Conservation (phyloP, 2,888 invertebrate genomes). For the Xestia sexstrigata region DNA sequence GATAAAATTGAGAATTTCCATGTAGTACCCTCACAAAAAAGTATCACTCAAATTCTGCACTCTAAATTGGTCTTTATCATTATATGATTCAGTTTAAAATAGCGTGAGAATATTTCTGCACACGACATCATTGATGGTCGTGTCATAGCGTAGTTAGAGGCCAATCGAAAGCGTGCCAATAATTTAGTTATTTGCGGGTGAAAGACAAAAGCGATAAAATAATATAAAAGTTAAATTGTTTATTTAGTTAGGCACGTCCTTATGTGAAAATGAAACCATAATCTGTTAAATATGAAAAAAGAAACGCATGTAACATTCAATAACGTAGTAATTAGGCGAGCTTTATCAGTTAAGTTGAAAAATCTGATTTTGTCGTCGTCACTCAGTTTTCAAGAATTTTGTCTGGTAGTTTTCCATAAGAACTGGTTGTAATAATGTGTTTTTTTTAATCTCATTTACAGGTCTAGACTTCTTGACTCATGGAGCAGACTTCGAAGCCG, state of each 20-base stretch:
- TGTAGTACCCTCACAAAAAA: slow-evolving; percentile 17
- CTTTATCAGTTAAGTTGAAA: slow-evolving; percentile 74
- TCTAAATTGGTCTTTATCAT: slow-evolving; percentile 16
- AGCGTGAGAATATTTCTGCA: slow-evolving; percentile 11
- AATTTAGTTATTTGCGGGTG: slow-evolving; percentile 41
- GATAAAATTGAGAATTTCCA: not conserved
- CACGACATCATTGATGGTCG: slow-evolving; percentile 25
- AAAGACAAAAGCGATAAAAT: slow-evolving; percentile 27
- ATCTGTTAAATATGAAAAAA: slow-evolving; percentile 53
- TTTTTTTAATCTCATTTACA: slow-evolving; percentile 80
- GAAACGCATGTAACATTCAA: slow-evolving; percentile 62
- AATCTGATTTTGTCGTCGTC: not conserved
- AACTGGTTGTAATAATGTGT: not conserved
- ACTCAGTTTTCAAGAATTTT: not conserved
- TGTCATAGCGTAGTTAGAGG: slow-evolving; percentile 25
- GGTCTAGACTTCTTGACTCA: slow-evolving; percentile 94
- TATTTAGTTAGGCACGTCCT: slow-evolving; percentile 3
- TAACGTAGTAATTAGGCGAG: slow-evolving; percentile 65
- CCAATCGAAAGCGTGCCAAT: slow-evolving; percentile 49
- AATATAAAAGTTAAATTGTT: slow-evolving; percentile 30
- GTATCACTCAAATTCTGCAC: slow-evolving; percentile 10
- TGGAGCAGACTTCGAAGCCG: slow-evolving; percentile 94
- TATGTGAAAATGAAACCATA: slow-evolving; percentile 49
- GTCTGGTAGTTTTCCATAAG: not conserved
- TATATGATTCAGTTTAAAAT: slow-evolving; percentile 16